Evolutionary conservation across 92 coral and sea anemone genomes (phyloP), one percentile per base, ranked within the genome.

Genomic region (Epizoanthus rinbou): DNA sequence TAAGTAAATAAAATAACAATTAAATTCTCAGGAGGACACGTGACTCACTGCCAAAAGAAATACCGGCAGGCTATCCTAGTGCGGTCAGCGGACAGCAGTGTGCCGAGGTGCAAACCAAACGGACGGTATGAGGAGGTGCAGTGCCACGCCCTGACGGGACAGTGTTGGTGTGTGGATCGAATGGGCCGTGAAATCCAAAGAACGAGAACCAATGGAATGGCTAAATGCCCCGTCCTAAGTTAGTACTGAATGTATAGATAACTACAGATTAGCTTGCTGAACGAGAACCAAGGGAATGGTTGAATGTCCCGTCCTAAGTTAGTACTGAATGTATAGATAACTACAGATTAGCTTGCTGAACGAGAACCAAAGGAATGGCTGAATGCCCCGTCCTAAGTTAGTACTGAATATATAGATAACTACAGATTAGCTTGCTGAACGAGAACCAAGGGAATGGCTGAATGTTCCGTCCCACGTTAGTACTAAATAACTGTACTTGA

Each of bases 131-230:
- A 81, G 53, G 83, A 82, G 17, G 18, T 67, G 6, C 94, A 91
- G 28, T 91, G 94, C 75, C 76, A 59, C 69, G 62, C 83, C 21
- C 47, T 87, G 11, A 14, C 57, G 45, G 88, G 90, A 41, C 84
- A 67, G 58, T 91, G 94, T 82, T 91, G 94, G 94, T 91, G 94
- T 74, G 86, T 91, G 53, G 86, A 91, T 75, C 58, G 69, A 69
- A 80, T 76, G 11, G 94, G 94, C 37, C 74, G 86, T 54, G 95
- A 89, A 87, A 71, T 89, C 39, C 85, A 71, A 14, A 87, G 92
- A 75, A 64, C 95, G 7, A 89, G 91, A 82, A 88, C 68, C 41
- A 84, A 22, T 25, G 88, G 91, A 25, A 79, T 60, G 33, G 88
- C 91, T 3, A 78, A 72, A 64, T 88, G 91, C 53, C 74, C 78